phyloP scores from a whole-genome alignment of 2,888 invertebrate genomes.

The Eulithis testata region DNA sequence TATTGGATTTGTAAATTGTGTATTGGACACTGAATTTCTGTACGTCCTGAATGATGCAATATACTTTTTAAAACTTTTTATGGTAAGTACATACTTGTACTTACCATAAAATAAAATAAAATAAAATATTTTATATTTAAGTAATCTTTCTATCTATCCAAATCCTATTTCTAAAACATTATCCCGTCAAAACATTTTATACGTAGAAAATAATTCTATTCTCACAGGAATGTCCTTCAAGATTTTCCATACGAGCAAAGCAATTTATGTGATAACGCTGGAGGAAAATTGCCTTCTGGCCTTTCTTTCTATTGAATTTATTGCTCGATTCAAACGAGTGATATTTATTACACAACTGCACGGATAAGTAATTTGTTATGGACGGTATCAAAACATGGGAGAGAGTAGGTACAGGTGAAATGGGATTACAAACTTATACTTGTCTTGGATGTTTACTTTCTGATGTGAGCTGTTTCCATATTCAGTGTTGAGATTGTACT shows the following conservation, averaged over 20 bases:
- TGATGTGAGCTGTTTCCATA: too few relatives aligned
- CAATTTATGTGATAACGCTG: constrained; percentile 80
- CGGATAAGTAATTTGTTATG: constrained; percentile 35
- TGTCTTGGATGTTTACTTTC: neutral
- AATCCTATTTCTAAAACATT: neutral
- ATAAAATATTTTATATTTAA: too few relatives aligned
- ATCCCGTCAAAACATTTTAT: constrained; percentile 10
- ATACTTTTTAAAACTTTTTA: too few relatives aligned
- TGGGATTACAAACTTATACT: constrained; percentile 1
- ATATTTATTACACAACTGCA: constrained; percentile 68
- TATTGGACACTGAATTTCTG: too few relatives aligned
- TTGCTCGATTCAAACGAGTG: constrained; percentile 71
- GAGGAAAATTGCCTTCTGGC: constrained; percentile 76
- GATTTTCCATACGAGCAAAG: constrained; percentile 77
- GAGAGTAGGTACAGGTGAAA: constrained; percentile 24
- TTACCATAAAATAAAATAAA: too few relatives aligned
- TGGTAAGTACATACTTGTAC: too few relatives aligned
- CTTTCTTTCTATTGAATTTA: constrained; percentile 77
- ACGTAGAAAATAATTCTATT: constrained; percentile 21
- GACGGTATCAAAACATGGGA: constrained; percentile 24
- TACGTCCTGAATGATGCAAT: too few relatives aligned
- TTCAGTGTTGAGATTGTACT: too few relatives aligned
- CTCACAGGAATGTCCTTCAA: constrained; percentile 60
- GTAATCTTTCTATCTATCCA: too few relatives aligned
- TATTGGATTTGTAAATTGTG: too few relatives aligned